phyloP scores from a whole-genome alignment of 2,113 vertebrate genomes.

The Phaethon lepturus region DNA sequence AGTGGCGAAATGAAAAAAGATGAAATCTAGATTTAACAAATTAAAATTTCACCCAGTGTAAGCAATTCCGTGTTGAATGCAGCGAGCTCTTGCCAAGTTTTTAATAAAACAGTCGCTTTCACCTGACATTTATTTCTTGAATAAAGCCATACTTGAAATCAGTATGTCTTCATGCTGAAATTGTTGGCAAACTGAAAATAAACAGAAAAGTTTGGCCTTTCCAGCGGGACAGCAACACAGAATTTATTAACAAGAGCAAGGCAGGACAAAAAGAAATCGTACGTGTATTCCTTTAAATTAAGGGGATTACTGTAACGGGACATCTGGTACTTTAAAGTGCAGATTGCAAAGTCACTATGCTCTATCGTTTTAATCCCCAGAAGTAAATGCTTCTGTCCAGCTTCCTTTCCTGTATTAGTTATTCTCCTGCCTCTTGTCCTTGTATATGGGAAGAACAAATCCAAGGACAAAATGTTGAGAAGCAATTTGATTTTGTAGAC shows the following conservation, averaged over 20 bases:
- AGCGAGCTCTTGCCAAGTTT: constrained; percentile 3
- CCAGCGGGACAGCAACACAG: background rate
- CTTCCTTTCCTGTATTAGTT: background rate
- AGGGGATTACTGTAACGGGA: constrained; percentile 42
- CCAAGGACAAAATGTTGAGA: constrained; percentile 60
- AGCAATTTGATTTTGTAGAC: constrained; percentile 44
- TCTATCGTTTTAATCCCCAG: constrained; percentile 49
- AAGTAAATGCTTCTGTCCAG: constrained; percentile 48
- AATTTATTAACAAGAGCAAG: constrained; percentile 1
- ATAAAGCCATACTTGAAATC: background rate
- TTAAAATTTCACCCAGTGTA: background rate
- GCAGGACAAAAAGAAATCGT: background rate
- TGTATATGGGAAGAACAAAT: constrained; percentile 2
- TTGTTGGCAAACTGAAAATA: background rate
- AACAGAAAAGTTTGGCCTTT: background rate
- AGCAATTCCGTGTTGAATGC: background rate
- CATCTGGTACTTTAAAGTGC: constrained; percentile 36
- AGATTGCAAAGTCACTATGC: constrained; percentile 4
- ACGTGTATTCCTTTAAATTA: constrained; percentile 41
- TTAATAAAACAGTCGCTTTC: background rate
- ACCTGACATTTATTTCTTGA: background rate
- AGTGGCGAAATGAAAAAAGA: background rate
- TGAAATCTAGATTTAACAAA: constrained; percentile 11
- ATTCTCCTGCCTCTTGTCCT: constrained; percentile 18
- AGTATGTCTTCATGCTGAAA: background rate